Base-by-base conservation (phyloP, 2,113 vertebrate species). In the Zosterops lateralis region DNA sequence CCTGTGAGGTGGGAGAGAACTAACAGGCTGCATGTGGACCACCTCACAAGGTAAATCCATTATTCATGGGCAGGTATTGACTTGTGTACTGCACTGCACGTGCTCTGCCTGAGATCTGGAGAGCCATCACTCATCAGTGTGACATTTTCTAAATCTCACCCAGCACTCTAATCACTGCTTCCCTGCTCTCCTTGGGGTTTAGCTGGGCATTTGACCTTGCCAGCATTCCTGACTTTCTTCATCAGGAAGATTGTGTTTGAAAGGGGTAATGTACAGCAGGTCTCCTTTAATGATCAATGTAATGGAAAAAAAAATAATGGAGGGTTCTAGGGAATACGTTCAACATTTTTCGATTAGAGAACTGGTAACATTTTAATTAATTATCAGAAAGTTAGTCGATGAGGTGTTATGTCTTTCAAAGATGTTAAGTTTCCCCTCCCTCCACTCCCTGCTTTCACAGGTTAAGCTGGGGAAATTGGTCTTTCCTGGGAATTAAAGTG, bases 131-230 rank as follows among this genome's bases (percentile, higher is more conserved):
- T 93, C 92, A 68, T 97, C 93, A 66, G 64, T 56, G 4, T 84
- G 90, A 72, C 74, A 51, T 76, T 90, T 92, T 84, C 86, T 74
- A 81, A 76, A 47, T 76, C 86, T 93, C 58, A 24, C 47, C 70
- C 66, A 77, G 73, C 21, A 13, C 58, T 50, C 4, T 31, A 14
- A 77, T 89, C 18, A 8, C 36, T 78, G 67, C 19, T 42, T 94
- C 47, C 89, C 71, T 77, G 51, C 57, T 74, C 50, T 92, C 67
- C 12, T 14, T 83, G 80, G 85, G 72, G 40, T 56, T 95, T 67
- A 73, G 54, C 58, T 71, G 56, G n/a, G 45, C 31, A 11, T 68
- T 91, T 96, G 92, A 94, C 95, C 94, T 97, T 92, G 91, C 84
- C 75, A 86, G 65, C 34, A 38, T 51, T 85, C 53, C 87, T 89